Base-by-base conservation (phyloP, 2,113 vertebrate species). In the Epinephelus moara region DNA sequence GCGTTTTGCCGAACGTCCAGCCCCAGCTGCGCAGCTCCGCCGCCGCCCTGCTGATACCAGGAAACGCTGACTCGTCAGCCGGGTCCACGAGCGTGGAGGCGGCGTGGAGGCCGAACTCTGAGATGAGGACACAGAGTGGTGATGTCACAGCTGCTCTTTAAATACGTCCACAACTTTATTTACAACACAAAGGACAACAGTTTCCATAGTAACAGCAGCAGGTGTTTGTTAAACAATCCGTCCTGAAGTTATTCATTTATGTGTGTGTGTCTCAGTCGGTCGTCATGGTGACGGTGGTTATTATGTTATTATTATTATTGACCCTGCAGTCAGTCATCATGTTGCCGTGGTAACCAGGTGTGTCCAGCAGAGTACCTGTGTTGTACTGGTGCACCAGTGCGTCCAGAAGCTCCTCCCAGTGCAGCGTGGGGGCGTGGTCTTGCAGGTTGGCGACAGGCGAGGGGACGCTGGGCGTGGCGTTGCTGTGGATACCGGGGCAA, bases 1-100 rank as follows among this genome's bases (percentile, higher is more conserved):
- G 98, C 0, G 96, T 99, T 93, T 94, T 97, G 23, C 97, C 97
- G n/a, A 97, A 99, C 1, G 96, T 89, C 98, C 98, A 99, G 0
- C 98, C 96, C 98, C 98, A 99, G 21, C 91, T 86, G 33, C 94
- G 94, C 4, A 99, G 94, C 70, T 97, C 97, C 19, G 86, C 70
- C n/a, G 91, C 91, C 94, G 90, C 94, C 19, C 70, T 73, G 49
- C 61, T 85, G 78, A 99, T 94, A 3, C 97, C 98, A 4, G 97
- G 96, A 72, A 98, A 95, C 7, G 79, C 25, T 0, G 84, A 87
- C 88, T 97, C 96, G 8, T 98, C 96, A 3, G 87, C 49, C 7
- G 98, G 98, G 81, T 98, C 92, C 27, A 99, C 93, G 3, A 92
- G 21, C 4, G 81, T 78, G 70, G 95, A 79, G 4, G 50, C 82